A percentile compares a stretch with the other conserved stretches of the same genome.
These are phyloP conservation scores for Sebastes wilsoni DNA, from an alignment of 2,797 vertebrate species.

Conservation along the genomic window DNA sequence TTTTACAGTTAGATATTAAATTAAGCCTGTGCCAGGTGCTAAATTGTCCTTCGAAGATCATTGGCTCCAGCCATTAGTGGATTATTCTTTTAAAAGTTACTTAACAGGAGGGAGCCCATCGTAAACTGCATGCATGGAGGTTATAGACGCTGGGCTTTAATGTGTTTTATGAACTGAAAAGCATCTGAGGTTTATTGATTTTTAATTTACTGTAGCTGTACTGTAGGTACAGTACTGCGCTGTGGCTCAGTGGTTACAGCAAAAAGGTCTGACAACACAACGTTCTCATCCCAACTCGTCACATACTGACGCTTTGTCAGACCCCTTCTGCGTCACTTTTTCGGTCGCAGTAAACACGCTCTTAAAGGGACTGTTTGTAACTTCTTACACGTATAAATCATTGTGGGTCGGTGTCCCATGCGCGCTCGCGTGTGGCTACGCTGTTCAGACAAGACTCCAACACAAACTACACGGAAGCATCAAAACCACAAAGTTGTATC, in stretches of 20 bases:
- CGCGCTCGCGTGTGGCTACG: too few species aligned
- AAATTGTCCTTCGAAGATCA: conserved; percentile 52
- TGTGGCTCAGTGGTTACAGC: not conserved
- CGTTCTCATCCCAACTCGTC: too few species aligned
- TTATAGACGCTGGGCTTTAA: not conserved
- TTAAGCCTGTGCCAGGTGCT: conserved; percentile 22
- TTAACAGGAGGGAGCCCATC: conserved; percentile 1
- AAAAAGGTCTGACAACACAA: not conserved
- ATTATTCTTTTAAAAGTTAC: conserved; percentile 42
- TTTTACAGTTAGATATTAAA: conserved; percentile 49
- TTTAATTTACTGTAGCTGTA: not conserved
- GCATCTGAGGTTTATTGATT: conserved; percentile 14
- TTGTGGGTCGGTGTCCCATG: too few species aligned
- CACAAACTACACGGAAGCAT: too few species aligned
- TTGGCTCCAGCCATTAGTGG: conserved; percentile 26
- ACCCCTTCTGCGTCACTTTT: too few species aligned
- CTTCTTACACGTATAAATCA: too few species aligned
- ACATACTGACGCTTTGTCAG: too few species aligned
- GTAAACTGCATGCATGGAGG: conserved; percentile 14
- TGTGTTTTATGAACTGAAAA: conserved; percentile 36
- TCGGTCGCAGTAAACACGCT: too few species aligned
- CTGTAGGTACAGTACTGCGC: not conserved
- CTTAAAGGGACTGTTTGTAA: too few species aligned
- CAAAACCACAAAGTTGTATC: too few species aligned
- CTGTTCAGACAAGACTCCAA: too few species aligned